Evolutionary conservation across 2,113 vertebrate genomes (phyloP).

Genomic region (Malurus elegans): DNA sequence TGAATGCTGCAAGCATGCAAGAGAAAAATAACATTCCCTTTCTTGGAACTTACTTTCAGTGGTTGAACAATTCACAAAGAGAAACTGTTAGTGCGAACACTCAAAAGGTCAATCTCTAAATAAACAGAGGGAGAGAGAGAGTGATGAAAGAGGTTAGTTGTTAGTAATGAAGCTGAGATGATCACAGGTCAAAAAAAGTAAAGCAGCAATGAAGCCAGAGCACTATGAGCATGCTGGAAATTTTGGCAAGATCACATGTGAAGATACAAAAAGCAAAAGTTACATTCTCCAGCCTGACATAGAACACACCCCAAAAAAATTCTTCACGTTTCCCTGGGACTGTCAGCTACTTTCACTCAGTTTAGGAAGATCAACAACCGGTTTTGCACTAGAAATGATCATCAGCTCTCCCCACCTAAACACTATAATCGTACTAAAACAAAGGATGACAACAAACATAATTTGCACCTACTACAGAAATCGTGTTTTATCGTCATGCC

Average conservation of each 20-base stretch:
- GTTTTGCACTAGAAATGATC: not conserved
- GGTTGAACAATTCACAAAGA: slow-evolving; percentile 45
- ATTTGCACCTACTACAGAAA: not conserved
- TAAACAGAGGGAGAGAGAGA: slow-evolving; percentile 19
- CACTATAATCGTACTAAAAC: not conserved
- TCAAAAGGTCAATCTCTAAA: slow-evolving; percentile 58
- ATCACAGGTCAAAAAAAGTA: slow-evolving; percentile 48
- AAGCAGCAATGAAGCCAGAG: not conserved
- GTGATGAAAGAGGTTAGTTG: slow-evolving; percentile 50
- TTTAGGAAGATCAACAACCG: not conserved
- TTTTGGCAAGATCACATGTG: not conserved
- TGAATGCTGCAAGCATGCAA: not conserved
- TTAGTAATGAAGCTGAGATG: slow-evolving; percentile 49
- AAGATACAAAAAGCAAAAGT: slow-evolving; percentile 13
- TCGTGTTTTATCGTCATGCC: not conserved
- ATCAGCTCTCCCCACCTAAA: not conserved
- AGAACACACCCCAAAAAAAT: not conserved
- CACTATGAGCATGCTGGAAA: not conserved
- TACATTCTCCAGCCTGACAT: not conserved
- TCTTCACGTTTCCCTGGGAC: not conserved
- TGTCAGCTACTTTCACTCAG: not conserved
- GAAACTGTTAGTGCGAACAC: slow-evolving; percentile 49
- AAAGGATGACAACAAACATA: not conserved
- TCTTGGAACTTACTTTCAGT: slow-evolving; percentile 40
- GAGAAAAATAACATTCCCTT: slow-evolving; percentile 58